A percentile compares a stretch with the other conserved stretches of the same genome.
Evolutionary conservation across 2,113 vertebrate genomes (phyloP).

Genomic region (Alces alces): DNA sequence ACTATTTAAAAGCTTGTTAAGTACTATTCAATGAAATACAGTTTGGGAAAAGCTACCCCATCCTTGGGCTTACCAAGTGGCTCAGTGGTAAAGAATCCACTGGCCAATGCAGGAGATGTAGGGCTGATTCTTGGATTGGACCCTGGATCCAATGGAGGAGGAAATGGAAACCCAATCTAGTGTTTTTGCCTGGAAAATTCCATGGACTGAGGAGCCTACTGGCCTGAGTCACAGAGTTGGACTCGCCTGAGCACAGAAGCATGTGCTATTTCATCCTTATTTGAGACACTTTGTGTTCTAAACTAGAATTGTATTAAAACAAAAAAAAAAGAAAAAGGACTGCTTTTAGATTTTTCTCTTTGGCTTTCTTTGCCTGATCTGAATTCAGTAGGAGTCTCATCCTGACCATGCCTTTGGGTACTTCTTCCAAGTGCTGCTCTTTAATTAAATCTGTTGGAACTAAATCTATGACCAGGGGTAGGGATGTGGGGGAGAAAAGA

Average conservation of each 20-base stretch:
- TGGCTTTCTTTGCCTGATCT: background rate
- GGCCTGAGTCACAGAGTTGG: accelerated
- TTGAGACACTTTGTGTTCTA: background rate
- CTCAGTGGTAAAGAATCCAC: background rate
- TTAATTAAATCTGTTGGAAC: background rate
- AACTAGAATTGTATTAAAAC: background rate
- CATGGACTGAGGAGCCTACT: background rate
- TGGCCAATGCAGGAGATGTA: background rate
- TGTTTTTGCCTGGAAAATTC: background rate
- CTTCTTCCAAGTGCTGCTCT: background rate
- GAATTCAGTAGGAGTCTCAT: background rate
- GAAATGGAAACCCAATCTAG: background rate
- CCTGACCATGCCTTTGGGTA: background rate
- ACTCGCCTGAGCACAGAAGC: background rate
- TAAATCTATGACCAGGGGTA: background rate
- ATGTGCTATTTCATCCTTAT: background rate
- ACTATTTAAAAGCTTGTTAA: background rate
- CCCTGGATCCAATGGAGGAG: background rate
- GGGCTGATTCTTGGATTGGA: background rate
- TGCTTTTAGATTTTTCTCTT: background rate
- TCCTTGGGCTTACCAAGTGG: background rate
- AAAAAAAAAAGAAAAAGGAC: background rate
- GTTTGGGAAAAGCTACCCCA: background rate
- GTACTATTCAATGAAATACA: background rate
- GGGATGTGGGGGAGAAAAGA: background rate